Percentiles rank a stretch among this genome's conserved stretches.
Evolutionary conservation across 2,888 invertebrate genomes (phyloP).

Genomic region (Willowsia nigromaculata): DNA sequence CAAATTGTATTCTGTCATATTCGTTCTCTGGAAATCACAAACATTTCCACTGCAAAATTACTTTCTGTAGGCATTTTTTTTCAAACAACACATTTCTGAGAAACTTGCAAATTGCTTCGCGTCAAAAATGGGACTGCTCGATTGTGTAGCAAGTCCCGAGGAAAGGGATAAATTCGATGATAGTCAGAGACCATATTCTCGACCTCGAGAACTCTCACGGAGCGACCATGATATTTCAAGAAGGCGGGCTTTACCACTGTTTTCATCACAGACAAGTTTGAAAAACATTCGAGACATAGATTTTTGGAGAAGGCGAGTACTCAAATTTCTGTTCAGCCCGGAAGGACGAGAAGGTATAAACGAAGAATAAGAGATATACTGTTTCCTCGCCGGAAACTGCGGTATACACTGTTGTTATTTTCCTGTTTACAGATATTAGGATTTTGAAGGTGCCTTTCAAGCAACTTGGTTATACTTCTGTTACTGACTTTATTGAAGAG

Average conservation of each 20-base stretch:
- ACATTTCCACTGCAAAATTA: background rate
- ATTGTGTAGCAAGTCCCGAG: conserved; percentile 69
- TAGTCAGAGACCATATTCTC: background rate
- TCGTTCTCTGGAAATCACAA: conserved; percentile 10
- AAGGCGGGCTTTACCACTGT: conserved; percentile 38
- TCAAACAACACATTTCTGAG: background rate
- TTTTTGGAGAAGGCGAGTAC: conserved; percentile 63
- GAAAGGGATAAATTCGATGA: conserved; percentile 51
- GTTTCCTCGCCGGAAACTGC: too few relatives aligned
- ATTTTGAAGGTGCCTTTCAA: conserved; percentile 60
- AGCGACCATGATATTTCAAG: conserved; percentile 62
- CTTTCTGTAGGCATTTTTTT: background rate
- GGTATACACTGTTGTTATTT: too few relatives aligned
- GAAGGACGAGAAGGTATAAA: conserved; percentile 74
- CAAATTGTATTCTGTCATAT: background rate
- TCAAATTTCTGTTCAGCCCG: conserved; percentile 55
- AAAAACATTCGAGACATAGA: conserved; percentile 66
- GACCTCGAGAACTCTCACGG: conserved; percentile 16
- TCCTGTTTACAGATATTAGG: conserved; percentile 50
- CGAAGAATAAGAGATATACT: background rate
- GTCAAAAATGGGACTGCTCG: conserved; percentile 69
- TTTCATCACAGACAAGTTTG: conserved; percentile 67
- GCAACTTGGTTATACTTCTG: conserved; percentile 58
- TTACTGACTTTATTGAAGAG: conserved; percentile 68
- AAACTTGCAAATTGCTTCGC: background rate